Conservation (phyloP, 1,140 invertebrate species). For the Batillaria attramentaria region DNA sequence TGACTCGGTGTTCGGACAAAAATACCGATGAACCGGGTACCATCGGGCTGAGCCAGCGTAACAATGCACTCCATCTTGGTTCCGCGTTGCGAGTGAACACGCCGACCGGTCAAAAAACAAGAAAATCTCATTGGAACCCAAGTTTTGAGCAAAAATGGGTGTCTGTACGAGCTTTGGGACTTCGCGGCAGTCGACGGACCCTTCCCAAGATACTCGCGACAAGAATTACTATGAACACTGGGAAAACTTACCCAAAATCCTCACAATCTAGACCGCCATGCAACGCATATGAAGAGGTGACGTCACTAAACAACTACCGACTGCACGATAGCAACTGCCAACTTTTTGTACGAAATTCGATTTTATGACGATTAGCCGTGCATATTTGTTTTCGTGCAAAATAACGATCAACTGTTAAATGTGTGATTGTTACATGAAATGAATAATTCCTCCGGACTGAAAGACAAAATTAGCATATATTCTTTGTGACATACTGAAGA, state of each 20-base stretch:
- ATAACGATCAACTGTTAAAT: no score
- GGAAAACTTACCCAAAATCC: constrained; percentile 70
- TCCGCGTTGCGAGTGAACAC: neutral
- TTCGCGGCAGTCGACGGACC: neutral
- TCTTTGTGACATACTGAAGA: no score
- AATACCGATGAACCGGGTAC: neutral
- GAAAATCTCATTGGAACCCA: neutral
- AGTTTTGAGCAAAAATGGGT: neutral
- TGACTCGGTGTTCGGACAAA: neutral
- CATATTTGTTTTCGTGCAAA: no score
- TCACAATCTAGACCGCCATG: constrained; percentile 64
- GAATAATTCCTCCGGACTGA: no score
- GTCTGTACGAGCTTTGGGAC: neutral
- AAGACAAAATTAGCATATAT: no score
- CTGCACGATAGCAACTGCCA: no score
- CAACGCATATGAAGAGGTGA: constrained; percentile 49
- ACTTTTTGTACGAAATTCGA: no score
- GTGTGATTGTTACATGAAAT: no score
- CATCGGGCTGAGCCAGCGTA: neutral
- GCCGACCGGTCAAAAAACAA: neutral
- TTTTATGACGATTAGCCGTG: no score
- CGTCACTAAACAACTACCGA: no score
- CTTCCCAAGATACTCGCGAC: constrained; percentile 13
- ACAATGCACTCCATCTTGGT: constrained; percentile 16
- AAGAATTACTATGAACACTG: constrained; percentile 58